Conservation (phyloP, 2,113 vertebrate species). For the Vanacampus margaritifer region DNA sequence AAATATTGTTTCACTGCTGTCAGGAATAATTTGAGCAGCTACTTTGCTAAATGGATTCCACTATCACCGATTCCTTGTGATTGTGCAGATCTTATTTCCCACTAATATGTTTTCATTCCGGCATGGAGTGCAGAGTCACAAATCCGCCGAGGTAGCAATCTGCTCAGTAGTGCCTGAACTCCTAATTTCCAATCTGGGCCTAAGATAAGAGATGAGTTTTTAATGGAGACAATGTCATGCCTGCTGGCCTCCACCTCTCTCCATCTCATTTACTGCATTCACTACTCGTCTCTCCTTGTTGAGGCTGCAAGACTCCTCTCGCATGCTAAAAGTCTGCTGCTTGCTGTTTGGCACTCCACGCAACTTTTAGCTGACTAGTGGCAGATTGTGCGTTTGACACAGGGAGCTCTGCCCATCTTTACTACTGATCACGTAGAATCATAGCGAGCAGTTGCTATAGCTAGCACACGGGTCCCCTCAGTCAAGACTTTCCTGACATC, state of each 20-base stretch:
- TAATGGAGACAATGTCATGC: constrained; percentile 61
- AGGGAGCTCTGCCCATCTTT: neutral
- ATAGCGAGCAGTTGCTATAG: neutral
- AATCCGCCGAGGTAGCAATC: constrained; percentile 37
- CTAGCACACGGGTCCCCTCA: neutral
- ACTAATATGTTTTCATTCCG: constrained; percentile 45
- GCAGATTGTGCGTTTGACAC: neutral
- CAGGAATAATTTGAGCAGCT: constrained; percentile 17
- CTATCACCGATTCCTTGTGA: constrained; percentile 17
- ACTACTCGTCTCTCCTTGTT: constrained; percentile 33
- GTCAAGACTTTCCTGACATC: neutral
- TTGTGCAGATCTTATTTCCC: constrained; percentile 40
- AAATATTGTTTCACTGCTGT: constrained; percentile 1
- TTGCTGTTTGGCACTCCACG: neutral
- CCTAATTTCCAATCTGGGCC: constrained; percentile 47
- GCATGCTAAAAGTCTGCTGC: constrained; percentile 29
- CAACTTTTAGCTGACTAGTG: neutral
- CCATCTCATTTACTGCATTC: constrained; percentile 45
- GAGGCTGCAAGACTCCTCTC: constrained; percentile 19
- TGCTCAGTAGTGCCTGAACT: constrained; percentile 22
- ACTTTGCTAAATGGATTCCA: constrained; percentile 23
- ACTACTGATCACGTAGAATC: neutral
- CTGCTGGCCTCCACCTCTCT: constrained; percentile 46
- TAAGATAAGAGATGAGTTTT: constrained; percentile 53
- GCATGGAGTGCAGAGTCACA: constrained; percentile 28